These are phyloP conservation scores for Habropoda laboriosa DNA, from an alignment of 1,140 invertebrate genomes.

Conservation along the genomic window DNA sequence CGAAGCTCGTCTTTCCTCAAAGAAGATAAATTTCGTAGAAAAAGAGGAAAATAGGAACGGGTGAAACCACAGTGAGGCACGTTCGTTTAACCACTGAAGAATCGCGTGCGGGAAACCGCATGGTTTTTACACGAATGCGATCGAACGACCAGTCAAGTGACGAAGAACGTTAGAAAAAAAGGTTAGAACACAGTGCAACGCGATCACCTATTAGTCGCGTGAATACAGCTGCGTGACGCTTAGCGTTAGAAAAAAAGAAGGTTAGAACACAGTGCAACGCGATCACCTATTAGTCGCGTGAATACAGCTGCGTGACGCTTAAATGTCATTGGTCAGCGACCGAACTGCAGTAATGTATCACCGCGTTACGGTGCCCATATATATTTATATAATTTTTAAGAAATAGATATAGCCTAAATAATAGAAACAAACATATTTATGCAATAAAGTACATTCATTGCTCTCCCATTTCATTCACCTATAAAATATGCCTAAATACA, in stretches of 20 bases:
- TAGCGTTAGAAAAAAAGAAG: constrained; percentile 7
- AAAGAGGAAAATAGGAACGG: background rate
- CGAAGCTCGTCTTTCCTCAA: background rate
- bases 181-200: background rate
- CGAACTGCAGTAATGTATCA: too few species aligned
- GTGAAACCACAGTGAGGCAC: background rate
- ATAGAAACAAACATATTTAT: too few species aligned
- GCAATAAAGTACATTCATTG: too few species aligned
- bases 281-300: constrained; percentile 41
- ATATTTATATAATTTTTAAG: too few species aligned
- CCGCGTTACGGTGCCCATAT: too few species aligned
- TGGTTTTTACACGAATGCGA: background rate
- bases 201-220: constrained; percentile 39
- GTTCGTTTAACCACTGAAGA: background rate
- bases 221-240: constrained; percentile 13
- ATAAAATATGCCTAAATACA: too few species aligned
- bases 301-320: background rate
- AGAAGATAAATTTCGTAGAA: background rate
- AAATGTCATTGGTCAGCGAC: too few species aligned
- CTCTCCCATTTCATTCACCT: too few species aligned
- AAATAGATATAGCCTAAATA: too few species aligned
- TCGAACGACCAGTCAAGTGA: constrained; percentile 4
- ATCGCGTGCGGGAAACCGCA: background rate
- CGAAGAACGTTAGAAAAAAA: constrained; percentile 14
- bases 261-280: background rate